phyloP scores from a whole-genome alignment of 2,888 invertebrate species.

The Elgonia sp. region DNA sequence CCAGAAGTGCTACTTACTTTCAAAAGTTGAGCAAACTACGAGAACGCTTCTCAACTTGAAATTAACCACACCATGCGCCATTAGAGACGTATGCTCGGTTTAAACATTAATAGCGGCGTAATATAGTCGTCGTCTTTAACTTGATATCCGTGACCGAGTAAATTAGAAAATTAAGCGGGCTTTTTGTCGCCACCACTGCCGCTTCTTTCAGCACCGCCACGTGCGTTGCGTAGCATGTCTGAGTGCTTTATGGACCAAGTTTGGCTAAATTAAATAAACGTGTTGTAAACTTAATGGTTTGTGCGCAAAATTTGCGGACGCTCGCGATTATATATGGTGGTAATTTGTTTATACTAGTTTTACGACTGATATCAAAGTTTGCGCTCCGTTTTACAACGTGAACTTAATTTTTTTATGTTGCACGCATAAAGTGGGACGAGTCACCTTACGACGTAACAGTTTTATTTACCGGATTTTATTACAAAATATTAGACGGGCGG shows the following conservation, averaged over 20 bases:
- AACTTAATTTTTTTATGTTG: not conserved
- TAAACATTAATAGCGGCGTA: conserved; percentile 69
- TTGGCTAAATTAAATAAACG: conserved; percentile 55
- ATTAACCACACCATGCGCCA: conserved; percentile 77
- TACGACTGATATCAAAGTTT: conserved; percentile 16
- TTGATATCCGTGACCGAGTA: conserved; percentile 58
- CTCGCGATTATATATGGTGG: conserved; percentile 25
- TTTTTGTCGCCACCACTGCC: conserved; percentile 2
- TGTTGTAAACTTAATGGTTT: conserved; percentile 47
- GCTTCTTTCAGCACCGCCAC: conserved; percentile 20
- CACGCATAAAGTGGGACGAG: not conserved
- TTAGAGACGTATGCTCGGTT: conserved; percentile 74
- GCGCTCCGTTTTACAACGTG: not conserved
- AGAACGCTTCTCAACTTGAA: conserved; percentile 76
- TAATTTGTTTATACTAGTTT: conserved; percentile 48
- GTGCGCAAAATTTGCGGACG: conserved; percentile 20
- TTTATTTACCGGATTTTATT: too few relatives aligned
- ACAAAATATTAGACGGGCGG: not conserved
- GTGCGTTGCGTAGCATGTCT: conserved; percentile 12
- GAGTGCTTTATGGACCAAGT: conserved; percentile 51
- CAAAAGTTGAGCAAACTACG: conserved; percentile 76
- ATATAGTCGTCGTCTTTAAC: conserved; percentile 66
- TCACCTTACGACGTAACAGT: too few relatives aligned
- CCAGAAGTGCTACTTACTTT: conserved; percentile 76
- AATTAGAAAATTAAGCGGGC: conserved; percentile 56